phyloP scores from a whole-genome alignment of 2,888 invertebrate genomes.

The Limnephilus rhombicus region DNA sequence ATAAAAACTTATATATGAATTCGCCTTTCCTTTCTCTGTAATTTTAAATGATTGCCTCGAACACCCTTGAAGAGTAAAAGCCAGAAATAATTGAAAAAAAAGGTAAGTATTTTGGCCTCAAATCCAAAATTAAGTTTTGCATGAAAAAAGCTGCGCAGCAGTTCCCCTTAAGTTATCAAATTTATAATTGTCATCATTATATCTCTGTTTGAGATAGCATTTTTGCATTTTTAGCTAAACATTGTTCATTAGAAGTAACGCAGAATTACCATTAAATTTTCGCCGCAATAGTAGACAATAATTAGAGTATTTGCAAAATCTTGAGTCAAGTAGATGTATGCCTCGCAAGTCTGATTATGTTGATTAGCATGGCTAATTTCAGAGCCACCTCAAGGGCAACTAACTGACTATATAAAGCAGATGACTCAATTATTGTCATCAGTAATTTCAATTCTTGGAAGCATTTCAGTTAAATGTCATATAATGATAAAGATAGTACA shows the following conservation, averaged over 20 bases:
- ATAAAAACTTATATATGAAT: too few species aligned
- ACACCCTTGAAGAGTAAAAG: too few species aligned
- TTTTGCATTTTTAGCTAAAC: background rate
- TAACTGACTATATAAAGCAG: background rate
- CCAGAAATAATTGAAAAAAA: too few species aligned
- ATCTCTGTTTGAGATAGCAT: background rate
- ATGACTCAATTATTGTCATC: background rate
- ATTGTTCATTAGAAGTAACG: background rate
- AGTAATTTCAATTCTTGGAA: background rate
- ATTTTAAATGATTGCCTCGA: too few species aligned
- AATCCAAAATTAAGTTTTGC: too few species aligned
- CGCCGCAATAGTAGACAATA: background rate
- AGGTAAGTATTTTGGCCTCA: too few species aligned
- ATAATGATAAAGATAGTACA: background rate
- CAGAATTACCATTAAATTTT: background rate
- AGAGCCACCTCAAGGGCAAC: background rate
- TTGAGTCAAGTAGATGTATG: background rate
- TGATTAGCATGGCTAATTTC: background rate
- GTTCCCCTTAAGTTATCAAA: too few species aligned
- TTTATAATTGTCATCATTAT: too few species aligned
- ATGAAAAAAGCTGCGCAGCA: too few species aligned
- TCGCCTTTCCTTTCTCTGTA: too few species aligned
- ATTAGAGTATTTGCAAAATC: background rate
- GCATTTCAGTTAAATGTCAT: background rate
- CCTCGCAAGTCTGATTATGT: background rate